Percentiles rank a stretch among this genome's conserved stretches.
These are phyloP conservation scores for Cephus cinctus DNA, from an alignment of 1,140 invertebrate species.

Conservation along the genomic window DNA sequence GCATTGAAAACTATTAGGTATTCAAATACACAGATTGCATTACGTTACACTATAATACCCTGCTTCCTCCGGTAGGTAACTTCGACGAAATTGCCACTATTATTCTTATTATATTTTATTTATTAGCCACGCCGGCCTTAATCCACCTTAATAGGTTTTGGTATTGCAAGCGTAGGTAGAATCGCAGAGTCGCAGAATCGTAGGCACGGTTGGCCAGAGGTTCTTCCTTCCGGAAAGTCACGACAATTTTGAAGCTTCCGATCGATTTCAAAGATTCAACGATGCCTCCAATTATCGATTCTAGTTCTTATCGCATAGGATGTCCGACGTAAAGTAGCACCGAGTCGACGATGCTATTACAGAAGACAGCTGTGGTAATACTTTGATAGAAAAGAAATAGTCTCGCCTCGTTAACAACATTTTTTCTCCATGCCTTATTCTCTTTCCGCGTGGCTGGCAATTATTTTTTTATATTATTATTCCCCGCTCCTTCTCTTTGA, in stretches of 20 bases:
- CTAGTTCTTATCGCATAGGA: neutral
- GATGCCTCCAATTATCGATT: conserved; percentile 29
- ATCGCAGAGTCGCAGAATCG: neutral
- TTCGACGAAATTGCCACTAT: conserved; percentile 37
- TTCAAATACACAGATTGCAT: conserved; percentile 49
- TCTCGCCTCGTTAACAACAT: conserved; percentile 46
- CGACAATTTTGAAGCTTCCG: conserved; percentile 16
- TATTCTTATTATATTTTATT: conserved; percentile 34
- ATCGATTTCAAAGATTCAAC: no score
- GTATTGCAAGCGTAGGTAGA: no score
- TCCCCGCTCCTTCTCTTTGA: conserved; percentile 8
- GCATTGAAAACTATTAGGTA: conserved; percentile 51
- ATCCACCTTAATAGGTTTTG: conserved; percentile 26
- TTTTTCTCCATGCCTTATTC: conserved; percentile 21
- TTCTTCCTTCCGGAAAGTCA: conserved; percentile 21
- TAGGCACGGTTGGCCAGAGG: conserved; percentile 13
- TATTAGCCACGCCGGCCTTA: conserved; percentile 24
- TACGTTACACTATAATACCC: conserved; percentile 36
- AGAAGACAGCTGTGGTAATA: conserved; percentile 22
- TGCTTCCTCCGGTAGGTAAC: conserved; percentile 31
- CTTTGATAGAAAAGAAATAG: conserved; percentile 36
- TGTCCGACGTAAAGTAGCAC: no score
- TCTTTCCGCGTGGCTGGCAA: conserved; percentile 25
- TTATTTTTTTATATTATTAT: conserved; percentile 31
- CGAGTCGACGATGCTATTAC: conserved; percentile 12